Evolutionary conservation across 2,888 invertebrate species (phyloP).

Genomic region (Lasiommata megera): DNA sequence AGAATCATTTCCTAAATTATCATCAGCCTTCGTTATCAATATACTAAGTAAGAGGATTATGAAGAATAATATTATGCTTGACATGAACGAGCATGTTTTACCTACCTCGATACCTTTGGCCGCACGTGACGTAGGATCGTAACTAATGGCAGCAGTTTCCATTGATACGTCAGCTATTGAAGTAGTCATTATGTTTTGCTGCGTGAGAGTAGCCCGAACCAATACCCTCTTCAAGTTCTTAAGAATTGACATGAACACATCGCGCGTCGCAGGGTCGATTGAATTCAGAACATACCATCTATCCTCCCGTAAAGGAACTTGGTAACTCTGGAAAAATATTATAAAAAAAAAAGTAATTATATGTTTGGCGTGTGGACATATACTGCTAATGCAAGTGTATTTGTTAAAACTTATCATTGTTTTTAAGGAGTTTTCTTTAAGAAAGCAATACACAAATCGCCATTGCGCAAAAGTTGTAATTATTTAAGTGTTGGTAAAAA

Average conservation of each 20-base stretch:
- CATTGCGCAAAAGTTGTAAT: too few relatives aligned
- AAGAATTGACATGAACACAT: constrained; percentile 92
- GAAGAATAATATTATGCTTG: too few relatives aligned
- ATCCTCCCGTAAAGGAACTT: constrained; percentile 84
- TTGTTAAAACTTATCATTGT: too few relatives aligned
- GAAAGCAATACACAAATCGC: too few relatives aligned
- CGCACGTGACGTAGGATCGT: constrained; percentile 78
- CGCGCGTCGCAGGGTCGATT: constrained; percentile 78
- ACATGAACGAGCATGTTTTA: neutral
- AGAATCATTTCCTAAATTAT: too few relatives aligned
- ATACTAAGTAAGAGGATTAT: too few relatives aligned
- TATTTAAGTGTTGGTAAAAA: too few relatives aligned
- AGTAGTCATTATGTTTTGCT: constrained; percentile 80
- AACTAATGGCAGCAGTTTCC: constrained; percentile 88
- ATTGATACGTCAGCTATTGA: constrained; percentile 92
- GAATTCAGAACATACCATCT: constrained; percentile 80
- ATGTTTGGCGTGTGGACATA: too few relatives aligned
- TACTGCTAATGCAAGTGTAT: too few relatives aligned
- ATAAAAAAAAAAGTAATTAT: neutral
- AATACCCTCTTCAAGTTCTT: constrained; percentile 91
- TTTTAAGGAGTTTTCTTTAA: too few relatives aligned
- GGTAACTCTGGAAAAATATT: constrained; percentile 71
- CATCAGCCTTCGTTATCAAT: too few relatives aligned
- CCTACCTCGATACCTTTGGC: constrained; percentile 90
- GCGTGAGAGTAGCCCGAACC: constrained; percentile 87